A percentile compares a stretch with the other conserved stretches of the same genome.
Conservation (phyloP, 2,797 vertebrate species). For the Hippopotamyrus pictus region DNA sequence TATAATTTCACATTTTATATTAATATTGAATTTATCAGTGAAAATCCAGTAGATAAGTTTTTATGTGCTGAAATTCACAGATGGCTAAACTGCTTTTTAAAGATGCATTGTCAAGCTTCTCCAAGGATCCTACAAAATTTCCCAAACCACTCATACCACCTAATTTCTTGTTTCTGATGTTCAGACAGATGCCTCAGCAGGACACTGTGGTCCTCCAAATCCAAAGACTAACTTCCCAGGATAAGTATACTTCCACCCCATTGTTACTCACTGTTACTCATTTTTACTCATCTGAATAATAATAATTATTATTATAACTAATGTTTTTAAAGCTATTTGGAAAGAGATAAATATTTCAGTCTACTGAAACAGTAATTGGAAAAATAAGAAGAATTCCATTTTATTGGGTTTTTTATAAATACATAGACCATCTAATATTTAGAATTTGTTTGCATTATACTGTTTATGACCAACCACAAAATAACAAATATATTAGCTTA, state of each 20-base stretch:
- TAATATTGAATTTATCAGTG: neutral
- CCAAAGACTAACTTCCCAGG: neutral
- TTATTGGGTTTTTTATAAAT: slow-evolving; percentile 54
- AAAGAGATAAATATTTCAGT: neutral
- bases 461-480: slow-evolving; percentile 53
- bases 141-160: neutral
- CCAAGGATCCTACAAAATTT: neutral
- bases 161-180: neutral
- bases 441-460: slow-evolving; percentile 55
- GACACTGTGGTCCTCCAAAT: neutral
- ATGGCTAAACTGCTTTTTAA: neutral
- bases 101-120: neutral
- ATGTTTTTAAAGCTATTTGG: neutral
- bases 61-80: neutral
- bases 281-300: neutral
- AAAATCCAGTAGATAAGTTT: neutral
- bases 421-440: slow-evolving; percentile 68
- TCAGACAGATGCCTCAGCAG: neutral
- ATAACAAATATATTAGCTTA: slow-evolving; percentile 50
- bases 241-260: neutral
- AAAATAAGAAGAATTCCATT: slow-evolving; percentile 62
- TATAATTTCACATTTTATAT: neutral
- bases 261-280: neutral
- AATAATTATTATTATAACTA: neutral
- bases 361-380: slow-evolving; percentile 40